These are phyloP conservation scores for Amphiprion clarkii DNA, from an alignment of 2,797 vertebrate genomes.

Conservation along the genomic window DNA sequence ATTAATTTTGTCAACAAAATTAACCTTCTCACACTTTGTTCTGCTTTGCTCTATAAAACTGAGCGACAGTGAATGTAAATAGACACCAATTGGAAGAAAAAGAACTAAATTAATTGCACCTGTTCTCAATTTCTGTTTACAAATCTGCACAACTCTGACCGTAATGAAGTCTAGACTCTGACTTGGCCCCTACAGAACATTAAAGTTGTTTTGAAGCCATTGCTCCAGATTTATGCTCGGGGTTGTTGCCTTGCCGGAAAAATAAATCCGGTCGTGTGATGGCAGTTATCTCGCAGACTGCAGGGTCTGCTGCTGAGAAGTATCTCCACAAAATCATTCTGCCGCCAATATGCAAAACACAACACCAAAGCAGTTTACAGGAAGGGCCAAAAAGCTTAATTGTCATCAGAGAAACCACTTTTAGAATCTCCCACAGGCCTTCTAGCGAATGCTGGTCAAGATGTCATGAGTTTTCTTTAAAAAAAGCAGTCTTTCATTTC, in stretches of 20 bases:
- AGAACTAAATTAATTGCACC: not conserved
- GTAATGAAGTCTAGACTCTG: not conserved
- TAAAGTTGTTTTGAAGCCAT: not conserved
- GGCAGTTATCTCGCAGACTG: not conserved
- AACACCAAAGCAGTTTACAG: not conserved
- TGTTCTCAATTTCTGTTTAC: not conserved
- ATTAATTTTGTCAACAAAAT: no score
- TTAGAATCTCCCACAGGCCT: conserved; percentile 21
- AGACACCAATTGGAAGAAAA: not conserved
- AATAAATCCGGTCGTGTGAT: not conserved
- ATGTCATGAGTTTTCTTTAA: conserved; percentile 41
- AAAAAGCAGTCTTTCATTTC: conserved; percentile 2
- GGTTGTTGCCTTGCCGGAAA: not conserved
- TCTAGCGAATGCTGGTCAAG: conserved; percentile 15
- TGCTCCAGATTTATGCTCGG: conserved; percentile 1
- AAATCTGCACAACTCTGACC: not conserved
- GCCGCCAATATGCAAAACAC: not conserved
- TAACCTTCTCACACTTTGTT: not conserved
- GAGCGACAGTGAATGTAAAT: not conserved
- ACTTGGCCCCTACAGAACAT: not conserved
- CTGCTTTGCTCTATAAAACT: not conserved
- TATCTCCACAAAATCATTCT: not conserved
- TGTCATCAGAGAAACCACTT: conserved; percentile 29
- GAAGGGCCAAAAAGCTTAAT: not conserved
- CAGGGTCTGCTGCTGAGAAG: not conserved